Base-by-base conservation (phyloP, 2,113 vertebrate species). In the Rafetus swinhoei region DNA sequence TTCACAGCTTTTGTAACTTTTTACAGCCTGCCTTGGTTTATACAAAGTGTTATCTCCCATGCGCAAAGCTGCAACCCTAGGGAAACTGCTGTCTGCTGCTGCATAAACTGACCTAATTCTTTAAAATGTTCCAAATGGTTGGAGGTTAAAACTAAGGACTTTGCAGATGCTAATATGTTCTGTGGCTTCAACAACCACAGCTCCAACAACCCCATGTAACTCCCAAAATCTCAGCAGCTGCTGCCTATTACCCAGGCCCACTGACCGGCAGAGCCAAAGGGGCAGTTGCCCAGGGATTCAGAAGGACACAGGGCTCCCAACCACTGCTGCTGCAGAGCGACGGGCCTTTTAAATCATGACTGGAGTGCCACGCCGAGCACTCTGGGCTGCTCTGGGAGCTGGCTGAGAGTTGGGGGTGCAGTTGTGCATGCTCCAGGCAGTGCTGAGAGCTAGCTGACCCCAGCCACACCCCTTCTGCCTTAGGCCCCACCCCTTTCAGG, bases 1-100 rank as follows among this genome's bases (percentile, higher is more conserved):
- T 94, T 95, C 96, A 95, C 92, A 95, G 90, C 53, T 96, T 96
- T 95, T 93, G 90, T 92, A 62, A 82, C 89, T 87, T 96, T 96
- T 95, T 94, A 90, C 79, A 93, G 86, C 57, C 83, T 95, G 83
- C 89, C 88, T 86, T 89, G 81, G 91, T 95, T 94, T 95, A 91
- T 82, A 96, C 74, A 54, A 95, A 86, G 86, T 86, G 95, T 93
- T 96, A 93, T 84, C 88, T 92, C 54, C 39, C 80, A 54, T 52
- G 81, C 3, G 1, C 50, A 83, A 84, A 96, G 59, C 83, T 86
- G 39, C 45, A 85, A 77, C 82, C 59, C 59, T 84, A 95, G 77
- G 24, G 72, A 54, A 95, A 77, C 81, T 92, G 74, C 85, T 90
- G 54, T 93, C 77, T 92, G 81, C 92, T 88, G 86, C 83, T 90